Percentiles rank a stretch among this genome's conserved stretches.
phyloP scores from a whole-genome alignment of 2,888 invertebrate genomes.

The Drosophila subquinaria region DNA sequence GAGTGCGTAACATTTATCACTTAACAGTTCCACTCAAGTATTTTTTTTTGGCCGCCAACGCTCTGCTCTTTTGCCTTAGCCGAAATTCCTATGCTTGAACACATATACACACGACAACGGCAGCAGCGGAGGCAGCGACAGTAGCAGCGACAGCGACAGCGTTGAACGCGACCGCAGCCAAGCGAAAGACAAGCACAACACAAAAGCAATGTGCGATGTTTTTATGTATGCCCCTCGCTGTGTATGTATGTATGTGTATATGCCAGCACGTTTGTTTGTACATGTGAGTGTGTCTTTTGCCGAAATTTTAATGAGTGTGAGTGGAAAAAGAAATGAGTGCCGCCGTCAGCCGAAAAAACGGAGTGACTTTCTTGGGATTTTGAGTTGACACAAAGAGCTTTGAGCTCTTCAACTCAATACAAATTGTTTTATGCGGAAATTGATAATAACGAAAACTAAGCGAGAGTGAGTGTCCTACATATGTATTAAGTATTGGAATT shows the following conservation, averaged over 20 bases:
- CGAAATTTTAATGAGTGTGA: constrained; percentile 57
- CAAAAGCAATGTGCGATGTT: constrained; percentile 48
- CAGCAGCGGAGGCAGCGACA: constrained; percentile 10
- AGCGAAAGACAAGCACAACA: constrained; percentile 51
- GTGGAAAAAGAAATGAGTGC: constrained; percentile 46
- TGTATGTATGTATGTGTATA: not conserved
- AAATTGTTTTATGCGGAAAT: constrained; percentile 2
- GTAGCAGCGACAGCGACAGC: constrained; percentile 30
- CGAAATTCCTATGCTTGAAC: constrained; percentile 69
- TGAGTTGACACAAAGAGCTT: constrained; percentile 8
- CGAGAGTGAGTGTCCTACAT: not conserved
- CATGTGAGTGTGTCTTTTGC: constrained; percentile 45
- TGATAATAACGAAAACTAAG: not conserved
- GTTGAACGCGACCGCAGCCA: constrained; percentile 40
- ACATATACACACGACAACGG: constrained; percentile 11
- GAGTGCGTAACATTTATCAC: constrained; percentile 62
- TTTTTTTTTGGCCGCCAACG: constrained; percentile 48
- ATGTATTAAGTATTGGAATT: not conserved
- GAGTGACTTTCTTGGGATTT: constrained; percentile 47
- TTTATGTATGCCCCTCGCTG: constrained; percentile 36
- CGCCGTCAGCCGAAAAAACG: constrained; percentile 19
- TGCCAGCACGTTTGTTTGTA: constrained; percentile 13
- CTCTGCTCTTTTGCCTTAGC: constrained; percentile 46
- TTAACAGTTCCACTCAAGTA: constrained; percentile 67
- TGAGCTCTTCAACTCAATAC: constrained; percentile 4